Evolutionary conservation across 2,797 vertebrate species (phyloP).

Genomic region (Coregonus suidteri): DNA sequence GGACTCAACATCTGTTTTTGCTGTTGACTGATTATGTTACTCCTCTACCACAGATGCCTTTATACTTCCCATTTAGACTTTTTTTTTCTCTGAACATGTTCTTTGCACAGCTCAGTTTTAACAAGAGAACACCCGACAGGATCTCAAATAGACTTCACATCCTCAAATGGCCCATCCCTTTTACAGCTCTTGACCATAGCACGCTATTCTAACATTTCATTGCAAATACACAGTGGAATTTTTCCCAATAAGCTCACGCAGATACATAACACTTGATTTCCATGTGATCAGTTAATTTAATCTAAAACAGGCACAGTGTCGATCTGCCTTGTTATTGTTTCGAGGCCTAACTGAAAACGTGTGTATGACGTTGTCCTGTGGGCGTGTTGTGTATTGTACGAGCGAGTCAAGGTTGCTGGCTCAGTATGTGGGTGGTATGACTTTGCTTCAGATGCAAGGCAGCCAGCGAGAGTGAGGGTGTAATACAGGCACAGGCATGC

Average conservation of each 20-base stretch:
- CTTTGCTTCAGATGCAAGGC: not conserved
- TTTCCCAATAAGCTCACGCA: not conserved
- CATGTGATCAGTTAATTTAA: not conserved
- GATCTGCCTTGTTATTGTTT: not conserved
- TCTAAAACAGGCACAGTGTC: not conserved
- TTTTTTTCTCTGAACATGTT: not conserved
- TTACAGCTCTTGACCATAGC: too few species aligned
- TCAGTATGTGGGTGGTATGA: not conserved
- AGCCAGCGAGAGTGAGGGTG: not conserved
- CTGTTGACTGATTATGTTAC: conserved; percentile 17
- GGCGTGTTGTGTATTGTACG: not conserved
- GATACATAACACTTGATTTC: too few species aligned
- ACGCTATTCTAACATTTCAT: too few species aligned
- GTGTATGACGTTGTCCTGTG: not conserved
- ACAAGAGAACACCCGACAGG: too few species aligned
- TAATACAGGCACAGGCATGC: not conserved
- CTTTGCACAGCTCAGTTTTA: too few species aligned
- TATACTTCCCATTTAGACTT: not conserved
- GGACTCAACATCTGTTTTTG: conserved; percentile 38
- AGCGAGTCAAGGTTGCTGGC: not conserved
- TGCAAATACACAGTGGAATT: too few species aligned
- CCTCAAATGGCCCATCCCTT: too few species aligned
- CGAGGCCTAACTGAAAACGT: not conserved
- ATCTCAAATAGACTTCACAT: too few species aligned
- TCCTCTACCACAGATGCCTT: not conserved